Base-by-base conservation (phyloP, 2,888 invertebrate species). In the Linnaemya tessellans region DNA sequence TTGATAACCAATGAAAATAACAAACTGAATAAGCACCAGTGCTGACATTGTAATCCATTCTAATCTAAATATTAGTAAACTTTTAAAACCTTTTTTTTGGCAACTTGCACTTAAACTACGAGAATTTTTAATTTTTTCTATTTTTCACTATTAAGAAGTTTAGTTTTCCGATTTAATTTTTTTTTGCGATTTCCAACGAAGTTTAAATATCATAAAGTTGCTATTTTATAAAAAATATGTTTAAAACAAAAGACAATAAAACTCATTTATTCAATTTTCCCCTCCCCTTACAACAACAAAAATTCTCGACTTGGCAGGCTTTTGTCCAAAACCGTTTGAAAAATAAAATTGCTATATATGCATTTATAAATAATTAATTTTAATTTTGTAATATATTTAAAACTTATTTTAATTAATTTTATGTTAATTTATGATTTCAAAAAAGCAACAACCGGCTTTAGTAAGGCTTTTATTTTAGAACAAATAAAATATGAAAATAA, bases 241-340 rank as follows among this genome's bases (percentile, higher is more conserved):
- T 43, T 13, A 1, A 38, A 43, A 70, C 20, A 15, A 0, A 70
- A 5, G 54, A 86, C 41, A 11, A 86, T 88, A 11, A 86, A 89
- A 89, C 90, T 90, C 89, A 88, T 90, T 90, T 89, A 88, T 90
- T 91, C 91, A 92, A 90, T 87, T 86, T 89, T 90, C 90, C 91
- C 88, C 84, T 43, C 89, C 91, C 91, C 90, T 88, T 68, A 58
- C 88, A 87, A 89, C 30, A 71, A 79, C 89, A 90, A 89, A 89
- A 90, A 92, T 92, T 93, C 92, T 93, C 92, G 93, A 93, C 92
- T 93, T 93, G 92, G 91, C 92, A 93, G 92, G 92, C 93, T 93
- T 93, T 93, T 93, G 89, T 89, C 89, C 90, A 90, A 90, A 75
- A 82, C 65, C 82, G 82, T 71, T 56, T 18, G 8, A 77, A 80